Conservation (phyloP, 2,888 invertebrate species). For the Torymus auratus region DNA sequence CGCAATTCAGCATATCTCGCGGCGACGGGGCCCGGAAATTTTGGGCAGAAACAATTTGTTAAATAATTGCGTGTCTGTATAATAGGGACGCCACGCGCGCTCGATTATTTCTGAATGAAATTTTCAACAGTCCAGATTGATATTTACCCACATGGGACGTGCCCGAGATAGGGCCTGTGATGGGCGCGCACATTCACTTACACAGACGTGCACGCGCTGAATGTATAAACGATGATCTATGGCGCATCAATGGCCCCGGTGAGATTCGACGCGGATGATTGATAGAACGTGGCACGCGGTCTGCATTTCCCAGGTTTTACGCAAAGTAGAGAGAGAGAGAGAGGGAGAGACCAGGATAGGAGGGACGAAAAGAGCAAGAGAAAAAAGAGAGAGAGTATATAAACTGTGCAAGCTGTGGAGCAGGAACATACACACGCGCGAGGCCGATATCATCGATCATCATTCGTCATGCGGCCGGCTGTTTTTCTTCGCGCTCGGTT, state of each 20-base stretch:
- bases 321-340: slow-evolving; percentile 5
- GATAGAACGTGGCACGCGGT: slow-evolving; percentile 16
- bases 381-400: neutral
- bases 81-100: too few species aligned
- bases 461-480: slow-evolving; percentile 39
- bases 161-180: neutral
- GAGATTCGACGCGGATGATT: slow-evolving; percentile 49
- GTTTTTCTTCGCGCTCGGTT: slow-evolving; percentile 5
- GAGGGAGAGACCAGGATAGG: neutral
- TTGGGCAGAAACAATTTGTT: slow-evolving; percentile 2
- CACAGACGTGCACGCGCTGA: neutral
- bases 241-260: slow-evolving; percentile 28
- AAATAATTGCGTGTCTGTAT: slow-evolving; percentile 12
- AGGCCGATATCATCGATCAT: slow-evolving; percentile 43
- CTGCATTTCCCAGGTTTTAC: slow-evolving; percentile 28
- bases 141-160: slow-evolving; percentile 1
- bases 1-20: too few species aligned
- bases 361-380: slow-evolving; percentile 4
- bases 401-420: neutral
- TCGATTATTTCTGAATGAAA: slow-evolving; percentile 22
- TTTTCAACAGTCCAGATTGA: slow-evolving; percentile 19
- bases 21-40: neutral
- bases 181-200: too few species aligned
- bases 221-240: slow-evolving; percentile 45
- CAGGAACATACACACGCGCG: neutral